A percentile compares a stretch with the other conserved stretches of the same genome.
phyloP scores from a whole-genome alignment of 2,888 invertebrate genomes.

The Hyles lineata region DNA sequence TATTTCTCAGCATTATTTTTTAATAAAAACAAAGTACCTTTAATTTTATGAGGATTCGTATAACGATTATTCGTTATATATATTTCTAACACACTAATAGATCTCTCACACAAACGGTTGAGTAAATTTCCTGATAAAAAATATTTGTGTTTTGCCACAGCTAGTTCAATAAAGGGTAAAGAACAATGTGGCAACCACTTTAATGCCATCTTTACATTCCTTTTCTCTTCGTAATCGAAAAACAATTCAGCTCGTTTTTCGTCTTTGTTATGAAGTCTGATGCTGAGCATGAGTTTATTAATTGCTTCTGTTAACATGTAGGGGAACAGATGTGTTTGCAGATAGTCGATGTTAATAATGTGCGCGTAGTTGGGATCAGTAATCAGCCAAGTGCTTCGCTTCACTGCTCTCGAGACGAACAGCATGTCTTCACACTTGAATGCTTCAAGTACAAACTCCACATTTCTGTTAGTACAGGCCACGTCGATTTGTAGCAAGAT shows the following conservation, averaged over 20 bases:
- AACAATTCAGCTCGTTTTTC: slow-evolving; percentile 64
- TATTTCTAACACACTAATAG: slow-evolving; percentile 52
- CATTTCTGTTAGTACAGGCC: slow-evolving; percentile 52
- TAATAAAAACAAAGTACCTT: slow-evolving; percentile 43
- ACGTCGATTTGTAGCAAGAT: slow-evolving; percentile 63
- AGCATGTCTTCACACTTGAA: slow-evolving; percentile 62
- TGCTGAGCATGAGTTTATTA: slow-evolving; percentile 61
- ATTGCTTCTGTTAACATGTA: slow-evolving; percentile 63
- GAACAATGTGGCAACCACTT: slow-evolving; percentile 73
- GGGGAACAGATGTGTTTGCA: slow-evolving; percentile 59
- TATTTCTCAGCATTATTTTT: slow-evolving; percentile 51
- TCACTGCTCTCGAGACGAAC: slow-evolving; percentile 67
- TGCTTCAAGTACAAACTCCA: slow-evolving; percentile 55
- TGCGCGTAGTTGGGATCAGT: slow-evolving; percentile 61
- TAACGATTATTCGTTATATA: slow-evolving; percentile 29
- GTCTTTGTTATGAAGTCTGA: slow-evolving; percentile 64
- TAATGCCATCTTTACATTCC: slow-evolving; percentile 45
- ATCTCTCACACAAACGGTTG: slow-evolving; percentile 60
- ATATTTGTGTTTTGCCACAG: slow-evolving; percentile 45
- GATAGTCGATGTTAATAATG: slow-evolving; percentile 67
- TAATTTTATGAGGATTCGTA: neutral
- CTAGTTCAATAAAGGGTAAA: slow-evolving; percentile 54
- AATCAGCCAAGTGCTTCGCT: slow-evolving; percentile 64
- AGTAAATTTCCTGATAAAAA: slow-evolving; percentile 46
- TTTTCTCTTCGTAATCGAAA: slow-evolving; percentile 56